These are phyloP conservation scores for Actinostola sp. DNA, from an alignment of 92 coral and sea anemone species.

Conservation along the genomic window DNA sequence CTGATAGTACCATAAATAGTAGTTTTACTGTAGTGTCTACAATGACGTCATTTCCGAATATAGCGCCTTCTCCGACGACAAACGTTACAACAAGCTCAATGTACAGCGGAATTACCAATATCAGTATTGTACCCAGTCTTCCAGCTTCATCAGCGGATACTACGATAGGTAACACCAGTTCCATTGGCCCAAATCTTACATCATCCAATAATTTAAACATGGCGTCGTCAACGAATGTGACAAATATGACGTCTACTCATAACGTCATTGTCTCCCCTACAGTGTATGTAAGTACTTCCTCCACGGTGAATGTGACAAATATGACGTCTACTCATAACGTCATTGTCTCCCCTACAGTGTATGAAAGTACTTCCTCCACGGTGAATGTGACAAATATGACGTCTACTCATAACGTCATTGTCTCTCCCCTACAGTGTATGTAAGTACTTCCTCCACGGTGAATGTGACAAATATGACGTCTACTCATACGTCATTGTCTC, in stretches of 20 bases:
- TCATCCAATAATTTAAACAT: not conserved
- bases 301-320: no score
- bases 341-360: no score
- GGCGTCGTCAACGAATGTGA: conserved; percentile 5
- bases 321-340: no score
- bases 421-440: no score
- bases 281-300: not conserved
- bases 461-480: no score
- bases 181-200: no score
- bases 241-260: not conserved
- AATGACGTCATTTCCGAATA: not conserved
- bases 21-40: not conserved
- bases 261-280: not conserved
- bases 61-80: not conserved
- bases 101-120: not conserved
- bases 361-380: no score
- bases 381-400: not conserved
- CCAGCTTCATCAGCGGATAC: not conserved
- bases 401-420: no score
- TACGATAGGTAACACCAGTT: not conserved
- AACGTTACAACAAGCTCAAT: not conserved
- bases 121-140: conserved; percentile 2
- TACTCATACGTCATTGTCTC: no score
- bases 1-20: no score
- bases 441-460: no score